A percentile compares a stretch with the other conserved stretches of the same genome.
These are phyloP conservation scores for Actinemys pallida DNA, from an alignment of 2,113 vertebrate species.

Conservation along the genomic window DNA sequence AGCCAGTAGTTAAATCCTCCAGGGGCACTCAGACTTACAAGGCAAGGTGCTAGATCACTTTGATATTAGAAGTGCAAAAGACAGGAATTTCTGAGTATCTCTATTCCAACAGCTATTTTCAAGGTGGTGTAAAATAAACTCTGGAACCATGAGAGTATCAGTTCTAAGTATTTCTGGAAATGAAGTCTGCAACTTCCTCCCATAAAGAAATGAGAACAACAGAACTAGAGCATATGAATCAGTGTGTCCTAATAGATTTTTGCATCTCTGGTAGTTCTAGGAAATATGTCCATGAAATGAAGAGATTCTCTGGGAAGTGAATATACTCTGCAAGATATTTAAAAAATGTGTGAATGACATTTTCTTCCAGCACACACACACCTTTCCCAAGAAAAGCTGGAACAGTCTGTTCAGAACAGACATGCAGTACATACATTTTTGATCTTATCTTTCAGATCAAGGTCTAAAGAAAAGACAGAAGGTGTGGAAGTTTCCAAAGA, in stretches of 20 bases:
- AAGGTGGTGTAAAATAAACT: constrained; percentile 22
- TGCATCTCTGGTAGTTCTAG: neutral
- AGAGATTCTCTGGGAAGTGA: neutral
- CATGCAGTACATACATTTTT: neutral
- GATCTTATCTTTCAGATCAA: constrained; percentile 76
- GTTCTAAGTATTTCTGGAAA: neutral
- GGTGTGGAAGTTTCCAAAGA: constrained; percentile 86
- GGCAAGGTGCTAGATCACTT: constrained; percentile 11
- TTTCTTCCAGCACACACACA: neutral
- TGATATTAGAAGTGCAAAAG: neutral
- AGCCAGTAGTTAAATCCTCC: neutral
- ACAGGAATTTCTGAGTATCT: neutral
- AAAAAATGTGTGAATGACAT: neutral
- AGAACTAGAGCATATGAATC: rapidly evolving
- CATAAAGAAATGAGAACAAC: neutral
- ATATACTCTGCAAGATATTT: neutral
- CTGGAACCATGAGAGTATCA: neutral
- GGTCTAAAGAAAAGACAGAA: constrained; percentile 93
- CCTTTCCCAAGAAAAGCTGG: neutral
- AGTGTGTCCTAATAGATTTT: rapidly evolving
- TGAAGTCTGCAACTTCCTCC: neutral
- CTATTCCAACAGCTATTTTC: constrained; percentile 3
- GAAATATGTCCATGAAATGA: neutral
- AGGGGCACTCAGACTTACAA: rapidly evolving
- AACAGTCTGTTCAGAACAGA: neutral